phyloP scores from a whole-genome alignment of 2,888 invertebrate genomes.

The Crematogaster levior region DNA sequence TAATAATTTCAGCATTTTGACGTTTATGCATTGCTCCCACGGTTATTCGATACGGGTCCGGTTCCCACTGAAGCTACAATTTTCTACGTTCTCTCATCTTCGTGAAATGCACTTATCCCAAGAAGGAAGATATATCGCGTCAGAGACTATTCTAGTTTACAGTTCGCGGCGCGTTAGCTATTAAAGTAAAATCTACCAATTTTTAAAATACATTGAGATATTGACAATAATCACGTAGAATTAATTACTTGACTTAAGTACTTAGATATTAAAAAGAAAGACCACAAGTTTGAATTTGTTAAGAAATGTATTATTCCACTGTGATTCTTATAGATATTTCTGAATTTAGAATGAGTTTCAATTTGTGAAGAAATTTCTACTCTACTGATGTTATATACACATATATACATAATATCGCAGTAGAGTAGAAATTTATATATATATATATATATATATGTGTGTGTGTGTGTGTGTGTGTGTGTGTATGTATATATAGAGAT shows the following conservation, averaged over 20 bases:
- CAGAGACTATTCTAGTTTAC: not conserved
- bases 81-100: not conserved
- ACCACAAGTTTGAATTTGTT: not conserved
- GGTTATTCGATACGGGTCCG: constrained; percentile 10
- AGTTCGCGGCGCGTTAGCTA: not conserved
- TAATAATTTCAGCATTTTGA: constrained; percentile 40
- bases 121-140: not conserved
- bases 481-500: no score
- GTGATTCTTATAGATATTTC: not conserved
- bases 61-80: constrained; percentile 8
- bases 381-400: no score
- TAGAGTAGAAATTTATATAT: no score
- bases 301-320: not conserved
- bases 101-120: not conserved
- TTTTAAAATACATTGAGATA: not conserved
- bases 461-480: no score
- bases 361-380: not conserved
- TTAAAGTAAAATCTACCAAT: not conserved
- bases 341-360: not conserved
- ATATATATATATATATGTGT: no score
- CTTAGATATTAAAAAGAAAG: not conserved
- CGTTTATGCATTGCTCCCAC: constrained; percentile 33
- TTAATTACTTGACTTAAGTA: not conserved
- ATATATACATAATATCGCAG: no score
- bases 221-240: not conserved